phyloP scores from a whole-genome alignment of 2,888 invertebrate genomes.

The Heliothis peltigera region DNA sequence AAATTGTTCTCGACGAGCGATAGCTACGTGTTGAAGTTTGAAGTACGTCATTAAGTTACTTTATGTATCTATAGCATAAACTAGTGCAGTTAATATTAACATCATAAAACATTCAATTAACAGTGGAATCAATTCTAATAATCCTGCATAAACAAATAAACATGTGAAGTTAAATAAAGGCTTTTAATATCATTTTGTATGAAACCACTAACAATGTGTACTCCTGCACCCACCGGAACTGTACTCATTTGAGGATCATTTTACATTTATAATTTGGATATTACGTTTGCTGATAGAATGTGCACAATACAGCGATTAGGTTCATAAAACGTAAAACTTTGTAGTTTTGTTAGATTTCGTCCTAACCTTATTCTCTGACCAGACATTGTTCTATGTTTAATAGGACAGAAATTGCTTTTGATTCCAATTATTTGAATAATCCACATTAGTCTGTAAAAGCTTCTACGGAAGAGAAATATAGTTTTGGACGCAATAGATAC shows the following conservation, averaged over 20 bases:
- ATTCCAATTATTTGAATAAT: not conserved
- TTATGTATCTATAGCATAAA: not conserved
- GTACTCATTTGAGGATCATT: not conserved
- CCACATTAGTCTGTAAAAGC: not conserved
- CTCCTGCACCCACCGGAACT: not conserved
- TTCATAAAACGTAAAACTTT: not conserved
- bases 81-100: not conserved
- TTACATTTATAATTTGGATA: not conserved
- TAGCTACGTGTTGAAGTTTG: slow-evolving; percentile 26
- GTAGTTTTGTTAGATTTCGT: no score
- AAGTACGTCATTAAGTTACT: slow-evolving; percentile 26
- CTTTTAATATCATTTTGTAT: slow-evolving; percentile 30
- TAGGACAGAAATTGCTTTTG: not conserved
- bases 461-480: not conserved
- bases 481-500: not conserved
- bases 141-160: slow-evolving; percentile 5
- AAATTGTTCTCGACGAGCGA: slow-evolving; percentile 65
- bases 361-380: no score
- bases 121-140: not conserved
- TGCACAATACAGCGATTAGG: not conserved
- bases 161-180: slow-evolving; percentile 17
- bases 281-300: not conserved
- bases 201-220: not conserved
- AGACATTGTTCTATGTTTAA: not conserved
- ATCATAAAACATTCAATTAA: not conserved